A percentile compares a stretch with the other conserved stretches of the same genome.
Evolutionary conservation across 2,113 vertebrate genomes (phyloP).

Genomic region (Odocoileus virginianus): DNA sequence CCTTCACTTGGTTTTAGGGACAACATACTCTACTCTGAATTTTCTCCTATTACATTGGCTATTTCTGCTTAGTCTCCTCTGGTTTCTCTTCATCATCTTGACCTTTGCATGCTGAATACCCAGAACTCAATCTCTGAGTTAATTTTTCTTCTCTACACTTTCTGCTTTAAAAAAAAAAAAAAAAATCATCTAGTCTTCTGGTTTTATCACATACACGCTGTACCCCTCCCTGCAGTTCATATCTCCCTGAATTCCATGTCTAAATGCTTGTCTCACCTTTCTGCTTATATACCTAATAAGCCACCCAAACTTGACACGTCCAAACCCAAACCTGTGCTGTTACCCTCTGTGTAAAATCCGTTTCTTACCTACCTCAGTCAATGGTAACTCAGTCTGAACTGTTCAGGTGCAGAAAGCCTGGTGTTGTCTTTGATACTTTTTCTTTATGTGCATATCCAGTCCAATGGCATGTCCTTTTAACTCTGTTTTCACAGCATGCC

Average conservation of each 20-base stretch:
- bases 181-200: not conserved
- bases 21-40: not conserved
- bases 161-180: too few species aligned
- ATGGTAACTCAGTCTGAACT: not conserved
- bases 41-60: not conserved
- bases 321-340: not conserved
- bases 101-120: not conserved
- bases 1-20: not conserved
- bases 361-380: not conserved
- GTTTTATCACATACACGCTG: not conserved
- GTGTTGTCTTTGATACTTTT: not conserved
- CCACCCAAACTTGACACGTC: not conserved
- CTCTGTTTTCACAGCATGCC: not conserved
- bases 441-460: not conserved
- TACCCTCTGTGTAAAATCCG: not conserved
- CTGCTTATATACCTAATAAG: not conserved
- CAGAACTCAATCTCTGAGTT: not conserved
- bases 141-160: not conserved
- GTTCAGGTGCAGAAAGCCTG: not conserved
- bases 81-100: not conserved
- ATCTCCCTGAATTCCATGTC: not conserved
- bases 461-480: not conserved
- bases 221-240: not conserved
- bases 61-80: not conserved
- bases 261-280: not conserved